Evolutionary conservation across 2,113 vertebrate species (phyloP), one percentile per base, ranked within the genome.

Genomic region (Cynoglossus semilaevis): DNA sequence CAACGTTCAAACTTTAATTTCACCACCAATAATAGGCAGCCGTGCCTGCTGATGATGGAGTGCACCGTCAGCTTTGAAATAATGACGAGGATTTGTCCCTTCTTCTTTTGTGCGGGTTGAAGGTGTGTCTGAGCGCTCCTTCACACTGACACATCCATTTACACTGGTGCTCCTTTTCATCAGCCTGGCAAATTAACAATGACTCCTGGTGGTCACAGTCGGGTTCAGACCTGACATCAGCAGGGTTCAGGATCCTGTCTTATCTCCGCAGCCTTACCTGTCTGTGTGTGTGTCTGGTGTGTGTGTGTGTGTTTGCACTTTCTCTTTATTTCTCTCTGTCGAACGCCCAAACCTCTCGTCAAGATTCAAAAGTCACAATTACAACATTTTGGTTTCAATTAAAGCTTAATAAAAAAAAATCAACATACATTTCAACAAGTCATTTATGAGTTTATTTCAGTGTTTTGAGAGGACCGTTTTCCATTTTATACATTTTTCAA

Each of bases 81-180:
- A n/a, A 82, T 70, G 74, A 85, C 64, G 63, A 77, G 63, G 76
- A 77, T 83, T 71, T 71, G 72, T 67, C 47, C 65, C n/a, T n/a
- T n/a, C n/a, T n/a, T n/a, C n/a, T n/a, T 67, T 42, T 57, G 63
- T 38, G 18, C 22, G 68, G 65, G 62, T 66, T 67, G 76, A 70
- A 79, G 67, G 79, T 80, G 74, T 67, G 70, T 69, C 58, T 76
- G 73, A 70, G 79, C 51, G 72, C 67, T 71, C 57, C 56, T 80
- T 67, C 71, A 72, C 18, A 68, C 66, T 85, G 83, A 83, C 79
- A 79, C 79, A 38, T 81, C 77, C 79, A 83, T 83, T 88, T 79
- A 82, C 77, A 82, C 80, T 83, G 61, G 46, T 81, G 72, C 63
- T 81, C 54, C 45, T 77, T 87, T 75, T 85, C 76, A 85, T 88